Conservation (phyloP, 2,888 invertebrate genomes). For the Ramazzottius varieornatus region DNA sequence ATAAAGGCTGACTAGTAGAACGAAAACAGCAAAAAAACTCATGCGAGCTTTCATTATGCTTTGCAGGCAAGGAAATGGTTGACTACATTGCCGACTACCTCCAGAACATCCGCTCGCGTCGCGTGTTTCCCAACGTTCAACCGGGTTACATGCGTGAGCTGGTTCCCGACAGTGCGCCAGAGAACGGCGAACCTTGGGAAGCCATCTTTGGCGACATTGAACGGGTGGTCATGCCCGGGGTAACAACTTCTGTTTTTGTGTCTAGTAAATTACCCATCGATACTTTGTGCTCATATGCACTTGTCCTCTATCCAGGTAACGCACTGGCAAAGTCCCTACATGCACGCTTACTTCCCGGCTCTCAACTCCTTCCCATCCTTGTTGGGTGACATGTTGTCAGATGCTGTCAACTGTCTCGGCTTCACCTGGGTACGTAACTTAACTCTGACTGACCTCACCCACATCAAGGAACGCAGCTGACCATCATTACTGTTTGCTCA, state of each 20-base stretch:
- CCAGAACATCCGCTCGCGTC: conserved; percentile 56
- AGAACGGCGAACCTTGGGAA: conserved; percentile 64
- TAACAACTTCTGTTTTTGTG: conserved; percentile 11
- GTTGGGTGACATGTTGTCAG: conserved; percentile 79
- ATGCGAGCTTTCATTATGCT: no score
- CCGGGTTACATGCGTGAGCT: conserved; percentile 72
- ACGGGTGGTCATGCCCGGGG: conserved; percentile 52
- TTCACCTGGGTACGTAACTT: conserved; percentile 65
- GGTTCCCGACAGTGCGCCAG: conserved; percentile 59
- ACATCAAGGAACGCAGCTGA: no score
- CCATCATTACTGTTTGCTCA: no score
- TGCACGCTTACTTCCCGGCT: conserved; percentile 94
- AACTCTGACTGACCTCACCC: no score
- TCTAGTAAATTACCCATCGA: not conserved
- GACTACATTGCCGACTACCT: conserved; percentile 93
- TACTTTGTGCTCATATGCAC: not conserved
- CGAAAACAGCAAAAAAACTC: no score
- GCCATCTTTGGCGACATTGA: conserved; percentile 74
- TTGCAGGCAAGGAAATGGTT: conserved; percentile 93
- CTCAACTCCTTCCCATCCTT: conserved; percentile 74
- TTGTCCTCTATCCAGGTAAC: conserved; percentile 32
- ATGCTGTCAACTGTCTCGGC: conserved; percentile 71
- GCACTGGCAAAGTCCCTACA: conserved; percentile 86
- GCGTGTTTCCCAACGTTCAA: conserved; percentile 73
- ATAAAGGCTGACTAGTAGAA: no score